Percentiles rank a stretch among this genome's conserved stretches.
phyloP scores from a whole-genome alignment of 2,888 invertebrate genomes.

The Protophormia terraenovae region DNA sequence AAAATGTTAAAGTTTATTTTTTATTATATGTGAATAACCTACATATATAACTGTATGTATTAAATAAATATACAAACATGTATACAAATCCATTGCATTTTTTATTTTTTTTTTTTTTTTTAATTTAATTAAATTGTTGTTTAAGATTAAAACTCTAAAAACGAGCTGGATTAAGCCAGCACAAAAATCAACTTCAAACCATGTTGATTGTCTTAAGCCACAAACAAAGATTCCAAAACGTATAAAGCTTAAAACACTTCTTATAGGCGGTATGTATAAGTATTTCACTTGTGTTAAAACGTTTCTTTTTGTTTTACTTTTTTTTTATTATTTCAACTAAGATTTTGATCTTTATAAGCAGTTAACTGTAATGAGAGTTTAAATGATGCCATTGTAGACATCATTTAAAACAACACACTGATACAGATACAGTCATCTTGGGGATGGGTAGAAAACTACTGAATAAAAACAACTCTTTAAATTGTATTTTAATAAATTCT shows the following conservation, averaged over 20 bases:
- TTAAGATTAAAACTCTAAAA: constrained; percentile 60
- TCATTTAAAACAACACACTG: constrained; percentile 34
- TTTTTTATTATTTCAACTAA: constrained; percentile 50
- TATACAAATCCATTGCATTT: background rate
- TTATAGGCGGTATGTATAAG: constrained; percentile 14
- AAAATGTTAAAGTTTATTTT: constrained; percentile 19
- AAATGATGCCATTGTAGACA: constrained; percentile 68
- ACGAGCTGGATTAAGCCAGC: constrained; percentile 42
- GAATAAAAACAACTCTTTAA: constrained; percentile 15
- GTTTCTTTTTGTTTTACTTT: background rate
- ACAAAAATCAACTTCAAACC: background rate
- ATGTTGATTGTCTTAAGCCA: constrained; percentile 24
- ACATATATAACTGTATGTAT: background rate
- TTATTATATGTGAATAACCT: constrained; percentile 11
- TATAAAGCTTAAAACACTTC: constrained; percentile 47
- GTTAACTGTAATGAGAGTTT: constrained; percentile 72
- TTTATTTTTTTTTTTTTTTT: too few relatives aligned
- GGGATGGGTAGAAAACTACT: constrained; percentile 8
- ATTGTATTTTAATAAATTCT: constrained; percentile 58
- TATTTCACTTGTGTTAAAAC: background rate
- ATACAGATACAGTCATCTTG: constrained; percentile 1
- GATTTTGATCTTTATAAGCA: constrained; percentile 67
- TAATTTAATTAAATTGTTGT: constrained; percentile 67
- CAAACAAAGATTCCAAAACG: constrained; percentile 3
- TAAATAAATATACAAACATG: background rate